Evolutionary conservation across 2,888 invertebrate species (phyloP), one percentile per base, ranked within the genome.

Genomic region (Melanargia galathea): DNA sequence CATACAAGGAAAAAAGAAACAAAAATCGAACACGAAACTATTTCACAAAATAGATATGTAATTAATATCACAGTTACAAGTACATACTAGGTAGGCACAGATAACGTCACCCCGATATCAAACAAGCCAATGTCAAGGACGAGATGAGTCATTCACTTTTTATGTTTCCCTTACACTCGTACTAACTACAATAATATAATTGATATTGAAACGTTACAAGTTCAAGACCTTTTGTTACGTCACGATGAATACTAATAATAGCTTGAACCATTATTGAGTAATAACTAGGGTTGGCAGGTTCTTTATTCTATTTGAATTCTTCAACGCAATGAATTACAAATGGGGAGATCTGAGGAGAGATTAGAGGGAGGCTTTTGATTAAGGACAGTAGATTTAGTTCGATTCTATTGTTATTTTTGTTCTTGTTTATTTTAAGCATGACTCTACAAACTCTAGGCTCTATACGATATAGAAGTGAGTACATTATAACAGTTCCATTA

Each of bases 71-170:
- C 26, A 38, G n/a, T 10, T 24, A 49, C 49, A 40, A n/a, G 30
- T 35, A 58, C 24, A 40, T 24, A 49, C 20, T 20, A 16, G 33
- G 2, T 46, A 59, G 22, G 24, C 22, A 24, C 74, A 82, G 84
- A 85, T 84, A 82, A 84, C 80, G 79, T 79, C 78, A 76, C 79
- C 77, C 80, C 81, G 81, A 86, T 87, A 85, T 87, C 85, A 80
- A 20, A 81, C 80, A 79, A 80, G 83, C 83, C 80, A 81, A 82
- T 84, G 87, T 87, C 88, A 87, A 85, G 66, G 66, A 54, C 66
- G 62, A 67, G 66, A 60, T 78, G 80, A 87, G 82, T 87, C 84
- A 81, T 87, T 89, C 83, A 85, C 88, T 84, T 85, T 85, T 82
- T 80, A 79, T 78, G 75, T 80, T 82, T 80, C 76, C 81, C 76